phyloP scores from a whole-genome alignment of 2,113 vertebrate species.

The Ivindomyrus marchei region DNA sequence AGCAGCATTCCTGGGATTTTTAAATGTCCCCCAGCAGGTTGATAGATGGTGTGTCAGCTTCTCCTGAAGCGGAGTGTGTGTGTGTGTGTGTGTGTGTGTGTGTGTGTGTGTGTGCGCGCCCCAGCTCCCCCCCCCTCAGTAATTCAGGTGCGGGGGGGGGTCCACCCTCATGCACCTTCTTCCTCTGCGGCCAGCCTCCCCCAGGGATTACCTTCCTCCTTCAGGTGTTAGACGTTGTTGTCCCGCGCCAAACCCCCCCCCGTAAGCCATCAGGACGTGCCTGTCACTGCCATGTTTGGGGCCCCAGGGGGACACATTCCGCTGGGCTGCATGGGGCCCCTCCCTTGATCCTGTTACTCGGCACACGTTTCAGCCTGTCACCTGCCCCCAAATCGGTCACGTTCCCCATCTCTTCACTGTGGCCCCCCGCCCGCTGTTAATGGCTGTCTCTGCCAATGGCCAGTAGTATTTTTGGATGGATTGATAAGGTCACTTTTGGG shows the following conservation, averaged over 20 bases:
- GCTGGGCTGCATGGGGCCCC: background rate
- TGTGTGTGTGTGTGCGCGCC: too few relatives aligned
- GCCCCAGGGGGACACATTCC: background rate
- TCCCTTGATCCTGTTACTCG: background rate
- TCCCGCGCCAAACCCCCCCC: background rate
- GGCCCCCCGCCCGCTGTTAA: background rate
- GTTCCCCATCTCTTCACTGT: background rate
- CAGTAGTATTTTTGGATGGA: background rate
- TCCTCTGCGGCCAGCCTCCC: background rate
- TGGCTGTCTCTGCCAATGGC: slow-evolving; percentile 15
- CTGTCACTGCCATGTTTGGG: background rate
- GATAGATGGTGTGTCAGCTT: background rate
- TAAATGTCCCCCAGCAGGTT: background rate
- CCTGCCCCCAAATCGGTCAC: background rate
- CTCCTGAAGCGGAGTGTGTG: background rate
- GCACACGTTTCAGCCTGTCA: background rate
- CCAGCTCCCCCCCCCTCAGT: too few relatives aligned
- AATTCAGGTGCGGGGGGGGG: too few relatives aligned
- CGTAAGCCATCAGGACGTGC: background rate
- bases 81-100: too few relatives aligned
- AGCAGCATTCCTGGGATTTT: background rate
- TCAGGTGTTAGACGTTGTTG: background rate
- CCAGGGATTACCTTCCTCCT: background rate
- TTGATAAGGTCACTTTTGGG: background rate
- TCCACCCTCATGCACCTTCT: too few relatives aligned